Evolutionary conservation across 2,113 vertebrate genomes (phyloP), one percentile per base, ranked within the genome.

Genomic region (Coracopsis vasa): DNA sequence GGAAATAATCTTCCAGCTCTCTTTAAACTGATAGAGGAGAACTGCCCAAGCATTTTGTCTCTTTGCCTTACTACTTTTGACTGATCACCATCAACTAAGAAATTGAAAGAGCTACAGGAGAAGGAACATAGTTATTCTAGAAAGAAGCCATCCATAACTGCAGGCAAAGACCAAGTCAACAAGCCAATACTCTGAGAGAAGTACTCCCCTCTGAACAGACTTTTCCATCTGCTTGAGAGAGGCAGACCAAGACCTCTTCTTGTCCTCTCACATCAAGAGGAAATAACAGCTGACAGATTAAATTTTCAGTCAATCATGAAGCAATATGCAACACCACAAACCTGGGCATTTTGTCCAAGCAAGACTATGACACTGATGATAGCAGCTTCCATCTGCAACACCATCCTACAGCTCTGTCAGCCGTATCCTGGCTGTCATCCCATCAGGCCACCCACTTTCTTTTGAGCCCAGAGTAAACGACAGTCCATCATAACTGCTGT

Each of bases 211-310:
- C 19, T 6, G 19, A 56, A n/a, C 28, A 60, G 23, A 19, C 21
- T 37, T 42, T 15, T n/a, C 15, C 13, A n/a, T 9, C 29, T 51
- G 18, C 19, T 47, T 65, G 19, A 33, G 29, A 62, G 8, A 41
- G 7, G 23, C 21, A 41, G 10, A 29, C 44, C 15, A 58, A 29
- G 11, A 48, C 6, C 13, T 23, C 45, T 79, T 39, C 11, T 14
- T 16, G 13, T 8, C 27, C 21, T 86, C 60, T 42, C 18, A n/a
- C 3, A 3, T n/a, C 11, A 23, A 61, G 16, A 31, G 1, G 0
- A 61, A 72, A 48, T 14, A 33, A 14, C 35, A 73, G 37, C 6
- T 69, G 47, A 62, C 14, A 44, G 31, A 18, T 25, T 11, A 25
- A 23, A 33, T 42, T 64, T 72, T 29, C 71, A 73, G 27, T 42